A percentile compares a stretch with the other conserved stretches of the same genome.
These are phyloP conservation scores for Hyposoter didymator DNA, from an alignment of 2,888 invertebrate genomes.

Conservation along the genomic window DNA sequence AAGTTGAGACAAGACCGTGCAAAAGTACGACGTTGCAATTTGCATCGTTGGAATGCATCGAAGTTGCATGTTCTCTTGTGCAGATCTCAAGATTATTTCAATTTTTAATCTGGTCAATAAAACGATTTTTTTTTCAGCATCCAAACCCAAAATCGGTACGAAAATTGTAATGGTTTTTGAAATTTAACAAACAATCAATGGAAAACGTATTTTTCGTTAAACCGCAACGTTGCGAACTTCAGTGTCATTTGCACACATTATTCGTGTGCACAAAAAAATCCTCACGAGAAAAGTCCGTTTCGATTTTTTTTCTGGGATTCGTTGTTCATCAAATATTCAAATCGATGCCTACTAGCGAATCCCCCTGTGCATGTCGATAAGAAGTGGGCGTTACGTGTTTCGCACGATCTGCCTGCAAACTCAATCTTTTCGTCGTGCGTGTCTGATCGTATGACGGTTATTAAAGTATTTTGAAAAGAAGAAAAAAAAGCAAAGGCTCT, in stretches of 20 bases:
- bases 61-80: not conserved
- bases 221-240: too few species aligned
- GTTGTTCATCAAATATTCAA: not conserved
- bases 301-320: not conserved
- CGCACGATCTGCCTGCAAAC: too few species aligned
- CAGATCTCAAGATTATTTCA: not conserved
- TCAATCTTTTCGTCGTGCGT: too few species aligned
- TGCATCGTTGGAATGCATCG: not conserved
- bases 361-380: not conserved
- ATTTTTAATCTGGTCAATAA: too few species aligned
- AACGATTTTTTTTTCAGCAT: too few species aligned
- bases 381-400: not conserved
- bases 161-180: too few species aligned
- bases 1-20: not conserved
- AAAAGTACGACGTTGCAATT: not conserved
- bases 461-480: not conserved
- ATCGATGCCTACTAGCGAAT: not conserved
- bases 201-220: too few species aligned
- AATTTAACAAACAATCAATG: too few species aligned
- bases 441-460: too few species aligned
- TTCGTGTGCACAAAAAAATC: not conserved
- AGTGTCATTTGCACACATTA: not conserved
- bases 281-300: not conserved
- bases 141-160: too few species aligned
- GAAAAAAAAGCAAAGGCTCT: not conserved